A percentile compares a stretch with the other conserved stretches of the same genome.
Conservation (phyloP, 2,888 invertebrate species). For the Nomada fabriciana region DNA sequence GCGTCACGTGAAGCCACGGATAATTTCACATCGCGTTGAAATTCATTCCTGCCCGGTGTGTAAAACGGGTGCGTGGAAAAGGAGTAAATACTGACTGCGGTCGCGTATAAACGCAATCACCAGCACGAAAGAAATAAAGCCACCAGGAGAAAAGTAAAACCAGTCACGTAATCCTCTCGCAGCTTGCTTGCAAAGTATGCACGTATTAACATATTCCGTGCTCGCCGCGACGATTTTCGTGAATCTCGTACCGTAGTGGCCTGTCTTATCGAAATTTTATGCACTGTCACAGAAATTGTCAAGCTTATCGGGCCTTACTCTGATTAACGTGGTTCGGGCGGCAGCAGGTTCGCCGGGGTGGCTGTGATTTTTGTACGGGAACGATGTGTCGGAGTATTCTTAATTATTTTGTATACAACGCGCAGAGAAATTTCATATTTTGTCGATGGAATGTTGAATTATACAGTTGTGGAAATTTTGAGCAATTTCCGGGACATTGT, state of each 20-base stretch:
- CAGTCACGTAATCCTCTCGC: constrained; percentile 55
- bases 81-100: constrained; percentile 34
- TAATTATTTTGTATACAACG: not conserved
- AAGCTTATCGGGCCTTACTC: not conserved
- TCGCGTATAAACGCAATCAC: constrained; percentile 56
- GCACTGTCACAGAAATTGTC: not conserved
- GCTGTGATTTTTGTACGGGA: not conserved
- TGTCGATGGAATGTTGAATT: no score
- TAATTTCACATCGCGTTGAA: constrained; percentile 45
- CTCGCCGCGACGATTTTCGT: constrained; percentile 8
- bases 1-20: constrained; percentile 32
- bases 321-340: not conserved
- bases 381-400: not conserved
- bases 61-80: constrained; percentile 49
- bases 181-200: constrained; percentile 14
- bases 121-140: constrained; percentile 56
- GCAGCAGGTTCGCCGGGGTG: not conserved
- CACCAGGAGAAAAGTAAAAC: constrained; percentile 57
- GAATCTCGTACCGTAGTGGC: not conserved
- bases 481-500: no score
- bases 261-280: not conserved
- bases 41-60: constrained; percentile 39
- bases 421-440: not conserved
- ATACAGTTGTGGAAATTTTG: no score
- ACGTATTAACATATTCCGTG: constrained; percentile 35